These are phyloP conservation scores for Tinamus major DNA, from an alignment of 2,797 vertebrate genomes.

Conservation along the genomic window DNA sequence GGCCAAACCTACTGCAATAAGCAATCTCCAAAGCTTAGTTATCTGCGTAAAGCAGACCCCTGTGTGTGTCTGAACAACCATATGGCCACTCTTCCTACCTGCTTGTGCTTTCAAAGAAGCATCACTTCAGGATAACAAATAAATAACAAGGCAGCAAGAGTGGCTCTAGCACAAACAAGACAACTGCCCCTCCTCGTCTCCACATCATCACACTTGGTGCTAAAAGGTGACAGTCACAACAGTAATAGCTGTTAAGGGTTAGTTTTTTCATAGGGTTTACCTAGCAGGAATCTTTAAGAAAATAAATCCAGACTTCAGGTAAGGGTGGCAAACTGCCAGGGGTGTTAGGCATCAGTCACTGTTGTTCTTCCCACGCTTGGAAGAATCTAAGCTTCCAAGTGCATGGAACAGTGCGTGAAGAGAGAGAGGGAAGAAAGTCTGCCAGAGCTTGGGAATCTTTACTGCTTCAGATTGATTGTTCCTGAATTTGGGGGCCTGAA, in stretches of 20 bases:
- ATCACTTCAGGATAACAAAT: not conserved
- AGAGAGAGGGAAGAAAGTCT: not conserved
- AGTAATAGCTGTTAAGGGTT: constrained; percentile 41
- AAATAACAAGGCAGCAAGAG: not conserved
- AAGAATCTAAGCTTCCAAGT: not conserved
- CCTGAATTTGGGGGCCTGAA: not conserved
- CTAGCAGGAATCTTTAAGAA: not conserved
- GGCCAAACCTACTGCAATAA: not conserved
- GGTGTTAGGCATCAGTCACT: not conserved
- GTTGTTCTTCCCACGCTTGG: not conserved
- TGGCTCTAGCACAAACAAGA: not conserved
- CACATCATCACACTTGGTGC: not conserved
- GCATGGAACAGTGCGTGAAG: not conserved
- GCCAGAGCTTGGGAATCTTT: not conserved
- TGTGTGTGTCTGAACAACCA: rapidly evolving
- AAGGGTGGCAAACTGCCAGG: not conserved
- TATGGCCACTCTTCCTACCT: not conserved
- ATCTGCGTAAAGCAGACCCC: not conserved
- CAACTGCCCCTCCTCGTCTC: not conserved
- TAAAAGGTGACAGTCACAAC: not conserved
- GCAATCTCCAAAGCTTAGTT: not conserved
- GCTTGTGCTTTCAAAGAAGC: not conserved
- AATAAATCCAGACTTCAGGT: constrained; percentile 34
- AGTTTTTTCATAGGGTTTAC: constrained; percentile 34
- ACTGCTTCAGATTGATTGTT: not conserved